These are phyloP conservation scores for Tiliacea aurago DNA, from an alignment of 2,888 invertebrate genomes.

Conservation along the genomic window DNA sequence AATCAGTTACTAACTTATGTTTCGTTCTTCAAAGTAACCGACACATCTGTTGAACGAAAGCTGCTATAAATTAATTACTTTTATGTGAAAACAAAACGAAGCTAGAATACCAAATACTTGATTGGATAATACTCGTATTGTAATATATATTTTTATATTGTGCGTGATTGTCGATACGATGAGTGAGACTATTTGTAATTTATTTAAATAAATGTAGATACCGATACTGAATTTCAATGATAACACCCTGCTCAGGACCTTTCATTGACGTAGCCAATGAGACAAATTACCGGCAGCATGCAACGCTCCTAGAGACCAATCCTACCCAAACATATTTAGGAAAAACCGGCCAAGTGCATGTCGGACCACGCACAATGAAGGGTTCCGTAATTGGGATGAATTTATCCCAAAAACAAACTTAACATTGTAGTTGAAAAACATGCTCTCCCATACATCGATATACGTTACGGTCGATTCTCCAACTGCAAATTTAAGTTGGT, in stretches of 20 bases:
- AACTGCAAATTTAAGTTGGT: too few relatives aligned
- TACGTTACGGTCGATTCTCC: too few relatives aligned
- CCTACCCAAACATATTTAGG: too few relatives aligned
- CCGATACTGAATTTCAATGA: constrained; percentile 35
- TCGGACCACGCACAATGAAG: too few relatives aligned
- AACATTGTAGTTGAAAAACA: too few relatives aligned
- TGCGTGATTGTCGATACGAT: constrained; percentile 36
- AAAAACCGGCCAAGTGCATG: too few relatives aligned
- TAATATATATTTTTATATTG: constrained; percentile 24
- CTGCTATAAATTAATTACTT: not conserved
- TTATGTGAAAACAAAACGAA: not conserved
- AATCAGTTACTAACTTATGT: not conserved
- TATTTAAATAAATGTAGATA: constrained; percentile 71
- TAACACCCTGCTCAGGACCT: not conserved
- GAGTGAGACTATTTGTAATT: constrained; percentile 74
- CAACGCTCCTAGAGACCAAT: too few relatives aligned
- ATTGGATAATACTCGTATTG: not conserved
- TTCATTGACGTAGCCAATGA: not conserved
- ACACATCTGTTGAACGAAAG: not conserved
- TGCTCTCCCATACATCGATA: too few relatives aligned
- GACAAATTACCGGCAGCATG: too few relatives aligned
- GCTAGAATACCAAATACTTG: constrained; percentile 45
- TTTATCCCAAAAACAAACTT: too few relatives aligned
- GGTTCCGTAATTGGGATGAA: too few relatives aligned
- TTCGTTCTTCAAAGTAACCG: not conserved